Evolutionary conservation across 2,797 vertebrate genomes (phyloP).

Genomic region (Tapirus indicus): DNA sequence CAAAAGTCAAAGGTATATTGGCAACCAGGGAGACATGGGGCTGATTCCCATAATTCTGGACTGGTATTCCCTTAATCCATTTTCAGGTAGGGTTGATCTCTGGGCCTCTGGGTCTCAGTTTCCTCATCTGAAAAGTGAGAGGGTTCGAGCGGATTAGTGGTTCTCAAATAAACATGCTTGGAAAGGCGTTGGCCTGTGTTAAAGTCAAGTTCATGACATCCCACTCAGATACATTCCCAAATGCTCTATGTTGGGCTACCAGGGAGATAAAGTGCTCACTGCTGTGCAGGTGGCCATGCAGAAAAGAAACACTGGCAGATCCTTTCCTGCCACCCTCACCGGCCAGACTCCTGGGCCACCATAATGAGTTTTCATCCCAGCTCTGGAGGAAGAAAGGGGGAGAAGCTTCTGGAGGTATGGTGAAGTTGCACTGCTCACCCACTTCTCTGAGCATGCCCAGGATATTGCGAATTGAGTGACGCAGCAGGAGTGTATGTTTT

Average conservation of each 20-base stretch:
- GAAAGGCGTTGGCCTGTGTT: neutral
- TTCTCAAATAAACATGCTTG: neutral
- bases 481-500: neutral
- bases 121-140: neutral
- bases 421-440: neutral
- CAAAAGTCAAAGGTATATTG: neutral
- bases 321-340: neutral
- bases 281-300: neutral
- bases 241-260: neutral
- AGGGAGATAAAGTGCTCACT: neutral
- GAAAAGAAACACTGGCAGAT: neutral
- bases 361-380: neutral
- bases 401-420: neutral
- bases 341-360: neutral
- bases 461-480: neutral
- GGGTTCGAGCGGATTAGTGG: neutral
- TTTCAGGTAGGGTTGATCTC: neutral
- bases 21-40: neutral
- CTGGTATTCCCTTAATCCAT: neutral
- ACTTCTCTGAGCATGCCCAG: neutral
- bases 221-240: neutral
- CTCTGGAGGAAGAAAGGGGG: neutral
- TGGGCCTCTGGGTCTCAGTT: neutral
- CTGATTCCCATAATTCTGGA: neutral
- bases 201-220: neutral